phyloP scores from a whole-genome alignment of 2,797 vertebrate genomes.

The Zenarchopterus dispar region DNA sequence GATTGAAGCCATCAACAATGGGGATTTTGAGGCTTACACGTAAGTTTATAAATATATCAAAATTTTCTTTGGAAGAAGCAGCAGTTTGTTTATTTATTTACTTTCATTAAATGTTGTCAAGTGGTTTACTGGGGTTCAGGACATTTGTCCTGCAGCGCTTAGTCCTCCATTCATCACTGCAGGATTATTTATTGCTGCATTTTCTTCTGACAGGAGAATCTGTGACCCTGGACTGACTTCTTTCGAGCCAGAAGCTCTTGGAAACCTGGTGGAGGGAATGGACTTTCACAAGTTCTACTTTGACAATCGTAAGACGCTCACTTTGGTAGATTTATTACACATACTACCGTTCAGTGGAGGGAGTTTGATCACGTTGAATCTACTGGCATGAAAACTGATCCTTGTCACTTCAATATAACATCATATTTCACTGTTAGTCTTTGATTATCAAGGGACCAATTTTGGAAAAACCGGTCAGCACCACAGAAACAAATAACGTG shows the following conservation, averaged over 20 bases:
- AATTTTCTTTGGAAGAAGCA: background rate
- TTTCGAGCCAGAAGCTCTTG: slow-evolving; percentile 97
- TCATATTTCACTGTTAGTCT: background rate
- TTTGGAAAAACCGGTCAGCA: no score
- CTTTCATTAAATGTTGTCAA: no score
- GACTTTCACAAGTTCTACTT: slow-evolving; percentile 99
- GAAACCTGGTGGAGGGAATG: slow-evolving; percentile 99
- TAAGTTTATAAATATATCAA: slow-evolving; percentile 75
- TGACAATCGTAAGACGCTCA: slow-evolving; percentile 90
- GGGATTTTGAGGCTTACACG: slow-evolving; percentile 99
- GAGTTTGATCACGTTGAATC: background rate
- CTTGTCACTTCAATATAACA: background rate
- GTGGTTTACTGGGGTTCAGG: background rate
- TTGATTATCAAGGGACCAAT: background rate
- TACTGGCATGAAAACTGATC: background rate
- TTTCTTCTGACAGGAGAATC: slow-evolving; percentile 88
- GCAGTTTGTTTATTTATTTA: no score
- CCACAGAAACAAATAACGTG: no score
- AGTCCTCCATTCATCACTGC: background rate
- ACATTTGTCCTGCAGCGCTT: background rate
- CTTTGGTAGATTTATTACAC: background rate
- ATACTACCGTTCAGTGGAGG: background rate
- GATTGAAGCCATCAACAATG: slow-evolving; percentile 99
- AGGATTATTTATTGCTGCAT: slow-evolving; percentile 1
- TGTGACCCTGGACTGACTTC: slow-evolving; percentile 98